phyloP scores from a whole-genome alignment of 2,797 vertebrate species.

The Sebastes iracundus region DNA sequence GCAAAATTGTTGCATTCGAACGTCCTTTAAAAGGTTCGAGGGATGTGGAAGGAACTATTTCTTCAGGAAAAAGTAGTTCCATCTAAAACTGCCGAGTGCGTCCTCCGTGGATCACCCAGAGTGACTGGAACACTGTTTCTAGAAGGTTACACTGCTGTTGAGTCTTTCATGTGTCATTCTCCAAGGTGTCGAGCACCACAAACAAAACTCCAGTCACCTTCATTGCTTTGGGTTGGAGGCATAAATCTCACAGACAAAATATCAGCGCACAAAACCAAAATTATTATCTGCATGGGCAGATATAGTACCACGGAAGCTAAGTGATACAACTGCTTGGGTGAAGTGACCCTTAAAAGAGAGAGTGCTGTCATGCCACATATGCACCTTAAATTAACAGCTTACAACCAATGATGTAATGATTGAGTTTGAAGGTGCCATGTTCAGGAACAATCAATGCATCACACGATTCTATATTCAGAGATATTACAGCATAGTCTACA shows the following conservation, averaged over 20 bases:
- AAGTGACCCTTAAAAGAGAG: conserved; percentile 24
- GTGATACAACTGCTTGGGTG: background rate
- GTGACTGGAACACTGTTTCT: background rate
- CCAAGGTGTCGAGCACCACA: conserved; percentile 13
- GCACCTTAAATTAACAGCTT: background rate
- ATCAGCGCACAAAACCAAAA: conserved; percentile 4
- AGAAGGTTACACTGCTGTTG: conserved; percentile 8
- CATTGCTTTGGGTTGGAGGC: conserved; percentile 5
- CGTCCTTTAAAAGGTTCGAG: background rate
- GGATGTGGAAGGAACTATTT: background rate
- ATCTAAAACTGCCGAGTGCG: background rate
- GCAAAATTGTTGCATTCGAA: background rate
- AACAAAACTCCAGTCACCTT: conserved; percentile 26
- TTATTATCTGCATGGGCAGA: background rate
- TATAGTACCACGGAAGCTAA: background rate
- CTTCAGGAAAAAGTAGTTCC: background rate
- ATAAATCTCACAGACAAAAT: conserved; percentile 21
- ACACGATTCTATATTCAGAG: background rate
- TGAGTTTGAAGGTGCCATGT: background rate
- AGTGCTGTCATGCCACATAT: background rate
- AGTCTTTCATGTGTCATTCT: conserved; percentile 37
- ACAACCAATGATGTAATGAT: background rate
- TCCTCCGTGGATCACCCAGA: conserved; percentile 14
- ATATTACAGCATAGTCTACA: background rate
- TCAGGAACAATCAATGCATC: background rate